Evolutionary conservation across 1,140 invertebrate genomes (phyloP).

Genomic region (Brachionus rubens): DNA sequence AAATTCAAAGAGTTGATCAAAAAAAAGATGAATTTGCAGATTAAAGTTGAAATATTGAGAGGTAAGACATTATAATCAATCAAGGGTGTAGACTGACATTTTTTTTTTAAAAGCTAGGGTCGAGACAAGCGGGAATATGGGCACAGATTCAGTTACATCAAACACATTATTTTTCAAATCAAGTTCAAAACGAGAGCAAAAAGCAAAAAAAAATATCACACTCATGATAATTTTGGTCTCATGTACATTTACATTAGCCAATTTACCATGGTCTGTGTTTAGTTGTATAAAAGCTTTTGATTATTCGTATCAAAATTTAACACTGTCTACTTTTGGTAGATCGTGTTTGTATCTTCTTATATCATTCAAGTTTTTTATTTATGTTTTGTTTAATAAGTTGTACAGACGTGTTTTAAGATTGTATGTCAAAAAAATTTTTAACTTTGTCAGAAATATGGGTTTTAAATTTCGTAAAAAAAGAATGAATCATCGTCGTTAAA

Average conservation of each 20-base stretch:
- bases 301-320: neutral
- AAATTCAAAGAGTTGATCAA: neutral
- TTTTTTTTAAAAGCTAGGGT: no score
- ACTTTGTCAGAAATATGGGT: no score
- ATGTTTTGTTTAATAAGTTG: conserved; percentile 10
- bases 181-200: neutral
- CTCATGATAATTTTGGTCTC: neutral
- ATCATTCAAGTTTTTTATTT: conserved; percentile 8
- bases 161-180: neutral
- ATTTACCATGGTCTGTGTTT: neutral
- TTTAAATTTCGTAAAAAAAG: no score
- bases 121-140: no score
- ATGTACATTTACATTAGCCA: neutral
- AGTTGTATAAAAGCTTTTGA: neutral
- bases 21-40: no score
- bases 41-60: no score
- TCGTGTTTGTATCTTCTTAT: neutral
- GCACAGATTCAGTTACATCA: no score
- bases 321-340: neutral
- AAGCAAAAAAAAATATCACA: conserved; percentile 5
- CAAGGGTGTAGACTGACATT: no score
- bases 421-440: no score
- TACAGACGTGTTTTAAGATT: conserved; percentile 1
- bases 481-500: no score
- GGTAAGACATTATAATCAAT: no score